Evolutionary conservation across 2,888 invertebrate species (phyloP).

Genomic region (Pristionchus fissidentatus): DNA sequence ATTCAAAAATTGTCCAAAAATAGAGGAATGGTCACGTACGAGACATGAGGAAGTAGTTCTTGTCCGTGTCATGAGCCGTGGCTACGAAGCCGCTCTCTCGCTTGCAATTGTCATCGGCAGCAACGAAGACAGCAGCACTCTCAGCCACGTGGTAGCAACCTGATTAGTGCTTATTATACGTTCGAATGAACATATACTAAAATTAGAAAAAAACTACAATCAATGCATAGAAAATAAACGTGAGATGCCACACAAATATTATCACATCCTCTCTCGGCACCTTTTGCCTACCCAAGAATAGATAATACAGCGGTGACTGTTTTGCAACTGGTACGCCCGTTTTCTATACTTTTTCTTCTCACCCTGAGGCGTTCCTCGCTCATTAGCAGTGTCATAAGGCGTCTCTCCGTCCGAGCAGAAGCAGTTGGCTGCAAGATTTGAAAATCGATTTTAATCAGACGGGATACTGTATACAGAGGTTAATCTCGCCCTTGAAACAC

Average conservation of each 20-base stretch:
- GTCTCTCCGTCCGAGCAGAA: slow-evolving; percentile 31
- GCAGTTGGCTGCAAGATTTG: slow-evolving; percentile 22
- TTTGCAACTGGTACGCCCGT: too few species aligned
- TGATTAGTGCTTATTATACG: neutral
- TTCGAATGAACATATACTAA: too few species aligned
- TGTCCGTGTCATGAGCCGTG: slow-evolving; percentile 2
- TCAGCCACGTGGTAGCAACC: slow-evolving; percentile 22
- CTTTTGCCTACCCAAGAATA: too few species aligned
- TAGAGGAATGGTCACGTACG: neutral
- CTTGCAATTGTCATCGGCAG: slow-evolving; percentile 1
- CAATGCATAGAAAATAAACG: too few species aligned
- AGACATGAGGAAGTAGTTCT: slow-evolving; percentile 17
- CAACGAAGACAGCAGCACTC: slow-evolving; percentile 33
- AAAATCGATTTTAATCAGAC: neutral
- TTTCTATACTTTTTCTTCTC: too few species aligned
- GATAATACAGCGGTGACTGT: too few species aligned
- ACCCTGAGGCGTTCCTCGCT: slow-evolving; percentile 19
- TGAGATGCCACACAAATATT: too few species aligned
- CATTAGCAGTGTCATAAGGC: neutral
- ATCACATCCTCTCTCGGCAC: too few species aligned
- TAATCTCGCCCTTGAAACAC: too few species aligned
- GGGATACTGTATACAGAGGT: too few species aligned
- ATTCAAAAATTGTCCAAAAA: neutral
- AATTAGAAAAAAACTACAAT: too few species aligned
- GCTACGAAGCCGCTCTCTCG: slow-evolving; percentile 26